Conservation (phyloP, 2,888 invertebrate species). For the Caenorhabditis sp. region DNA sequence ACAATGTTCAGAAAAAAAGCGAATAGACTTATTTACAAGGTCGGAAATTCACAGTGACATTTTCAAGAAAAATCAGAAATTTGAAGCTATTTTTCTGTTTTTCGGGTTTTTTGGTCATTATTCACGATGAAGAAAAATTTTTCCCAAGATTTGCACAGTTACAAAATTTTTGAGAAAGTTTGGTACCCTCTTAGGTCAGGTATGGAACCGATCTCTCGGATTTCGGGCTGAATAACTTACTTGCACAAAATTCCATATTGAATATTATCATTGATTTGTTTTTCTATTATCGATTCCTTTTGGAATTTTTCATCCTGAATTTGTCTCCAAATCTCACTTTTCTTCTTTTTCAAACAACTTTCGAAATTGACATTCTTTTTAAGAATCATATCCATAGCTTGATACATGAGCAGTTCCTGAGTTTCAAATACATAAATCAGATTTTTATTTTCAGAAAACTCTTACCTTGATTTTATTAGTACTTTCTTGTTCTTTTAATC, state of each 20-base stretch:
- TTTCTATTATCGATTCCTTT: constrained; percentile 4
- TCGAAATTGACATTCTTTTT: constrained; percentile 1
- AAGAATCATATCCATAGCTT: constrained; percentile 10
- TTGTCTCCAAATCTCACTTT: constrained; percentile 9
- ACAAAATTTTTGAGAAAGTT: no score
- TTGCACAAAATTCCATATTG: constrained; percentile 29
- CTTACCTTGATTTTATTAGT: constrained; percentile 32
- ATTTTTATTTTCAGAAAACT: neutral
- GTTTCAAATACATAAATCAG: neutral
- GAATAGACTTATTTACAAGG: no score
- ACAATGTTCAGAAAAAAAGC: no score
- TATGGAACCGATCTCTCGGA: no score
- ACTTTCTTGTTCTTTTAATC: constrained; percentile 31
- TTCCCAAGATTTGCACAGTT: no score
- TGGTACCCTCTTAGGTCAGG: no score
- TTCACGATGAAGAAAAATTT: no score
- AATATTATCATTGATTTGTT: constrained; percentile 4
- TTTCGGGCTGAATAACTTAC: no score
- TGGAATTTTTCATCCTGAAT: constrained; percentile 13
- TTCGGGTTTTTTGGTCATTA: no score
- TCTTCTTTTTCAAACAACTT: neutral
- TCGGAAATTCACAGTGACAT: no score
- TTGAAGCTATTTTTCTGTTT: no score
- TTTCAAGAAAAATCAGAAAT: no score
- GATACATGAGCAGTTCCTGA: constrained; percentile 26